Percentiles rank a stretch among this genome's conserved stretches.
Evolutionary conservation across 2,888 invertebrate species (phyloP).

Genomic region (Lochmaea capreae): DNA sequence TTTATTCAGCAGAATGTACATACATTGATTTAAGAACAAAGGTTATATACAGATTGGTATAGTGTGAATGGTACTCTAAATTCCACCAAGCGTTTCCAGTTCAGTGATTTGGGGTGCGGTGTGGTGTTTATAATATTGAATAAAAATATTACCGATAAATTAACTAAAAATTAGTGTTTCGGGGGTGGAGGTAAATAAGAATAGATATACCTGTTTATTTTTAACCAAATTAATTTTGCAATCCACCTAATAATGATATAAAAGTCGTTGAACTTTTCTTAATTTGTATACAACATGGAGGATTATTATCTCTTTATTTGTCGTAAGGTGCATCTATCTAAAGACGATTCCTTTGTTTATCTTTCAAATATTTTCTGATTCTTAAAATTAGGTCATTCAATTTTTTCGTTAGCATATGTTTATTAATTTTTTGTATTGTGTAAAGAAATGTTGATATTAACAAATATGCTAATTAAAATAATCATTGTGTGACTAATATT

Average conservation of each 20-base stretch:
- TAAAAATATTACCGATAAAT: constrained; percentile 43
- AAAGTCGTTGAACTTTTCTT: constrained; percentile 56
- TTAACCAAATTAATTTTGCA: background rate
- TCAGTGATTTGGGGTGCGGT: constrained; percentile 54
- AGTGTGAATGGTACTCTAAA: constrained; percentile 20
- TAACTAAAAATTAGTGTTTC: constrained; percentile 50
- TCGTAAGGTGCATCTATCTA: constrained; percentile 48
- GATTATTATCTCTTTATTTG: constrained; percentile 59
- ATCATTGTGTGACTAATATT: constrained; percentile 42
- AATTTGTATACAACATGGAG: constrained; percentile 60
- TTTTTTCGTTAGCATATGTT: background rate
- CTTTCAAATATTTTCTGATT: constrained; percentile 27
- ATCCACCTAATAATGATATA: background rate
- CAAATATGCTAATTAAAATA: constrained; percentile 33
- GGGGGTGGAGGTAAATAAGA: constrained; percentile 56
- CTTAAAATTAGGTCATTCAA: background rate
- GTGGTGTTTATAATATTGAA: constrained; percentile 47
- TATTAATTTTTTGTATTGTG: constrained; percentile 1
- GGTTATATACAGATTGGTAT: background rate
- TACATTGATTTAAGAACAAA: background rate
- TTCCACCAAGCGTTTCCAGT: constrained; percentile 15
- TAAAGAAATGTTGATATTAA: constrained; percentile 1
- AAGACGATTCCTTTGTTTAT: constrained; percentile 30
- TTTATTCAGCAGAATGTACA: background rate
- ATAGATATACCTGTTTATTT: constrained; percentile 37